Evolutionary conservation across 2,888 invertebrate genomes (phyloP), one percentile per base, ranked within the genome.

Genomic region (Torymus aiolomorphi): DNA sequence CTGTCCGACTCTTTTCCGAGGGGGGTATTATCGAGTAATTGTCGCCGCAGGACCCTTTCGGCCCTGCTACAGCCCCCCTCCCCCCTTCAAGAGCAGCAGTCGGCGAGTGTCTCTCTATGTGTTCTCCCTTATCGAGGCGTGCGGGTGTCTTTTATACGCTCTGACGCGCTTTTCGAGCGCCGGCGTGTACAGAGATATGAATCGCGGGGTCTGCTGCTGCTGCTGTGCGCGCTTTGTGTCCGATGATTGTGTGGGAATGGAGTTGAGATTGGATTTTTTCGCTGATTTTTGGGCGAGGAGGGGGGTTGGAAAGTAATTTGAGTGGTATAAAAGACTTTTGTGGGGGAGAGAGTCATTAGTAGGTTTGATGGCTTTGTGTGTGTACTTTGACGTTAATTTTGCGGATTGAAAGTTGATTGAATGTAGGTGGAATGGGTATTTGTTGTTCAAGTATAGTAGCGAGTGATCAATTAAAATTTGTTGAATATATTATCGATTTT

Each of bases 11-110:
- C 65, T 49, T 56, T 65, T 57, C 42, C 20, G 8, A 20, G 85
- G 85, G 87, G 87, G 86, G 88, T 88, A 88, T 89, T 90, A 89
- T 79, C 88, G 86, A 89, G 89, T 88, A 90, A 90, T 90, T 90
- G 90, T 90, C 88, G 86, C 88, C 86, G 82, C 84, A 70, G 52
- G 54, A 42, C 13, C 66, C 66, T 42, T 42, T 42, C 42, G 8
- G 42, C 8, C 8, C 42, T 42, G 8, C 42, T 42, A 8, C 42
- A 1, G 0, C 5, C 14, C 42, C 65, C 20, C 72, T 56, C 31
- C 24, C 31, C n/a, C 18, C 42, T 57, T 57, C 62, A 52, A 56
- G 13, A 51, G 59, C 51, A 42, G 42, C 42, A 42, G 42, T 62
- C 67, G 59, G 57, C 56, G 13, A 49, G 52, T 49, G 16, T 31